Percentiles rank a stretch among this genome's conserved stretches.
Conservation (phyloP, 2,888 invertebrate species). For the Cylloceria caligata region DNA sequence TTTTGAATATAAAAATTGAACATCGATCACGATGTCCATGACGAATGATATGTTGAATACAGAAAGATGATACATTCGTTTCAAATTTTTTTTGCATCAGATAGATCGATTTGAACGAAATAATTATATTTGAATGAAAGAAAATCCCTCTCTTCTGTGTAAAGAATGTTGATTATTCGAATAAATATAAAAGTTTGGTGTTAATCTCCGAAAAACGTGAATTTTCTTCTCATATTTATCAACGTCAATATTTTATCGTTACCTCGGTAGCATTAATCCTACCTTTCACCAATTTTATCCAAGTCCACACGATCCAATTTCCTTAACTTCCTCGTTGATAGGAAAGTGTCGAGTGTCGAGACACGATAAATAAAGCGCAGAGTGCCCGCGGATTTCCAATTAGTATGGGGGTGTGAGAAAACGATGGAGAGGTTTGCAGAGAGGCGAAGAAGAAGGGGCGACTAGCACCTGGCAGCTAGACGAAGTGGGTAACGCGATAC, state of each 20-base stretch:
- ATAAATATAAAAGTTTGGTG: too few relatives aligned
- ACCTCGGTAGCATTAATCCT: neutral
- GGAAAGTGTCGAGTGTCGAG: conserved; percentile 13
- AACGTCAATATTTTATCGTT: neutral
- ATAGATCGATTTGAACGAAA: too few relatives aligned
- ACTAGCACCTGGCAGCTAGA: conserved; percentile 38
- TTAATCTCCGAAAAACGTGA: neutral
- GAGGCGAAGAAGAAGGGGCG: neutral
- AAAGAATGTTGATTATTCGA: too few relatives aligned
- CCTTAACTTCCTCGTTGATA: conserved; percentile 7
- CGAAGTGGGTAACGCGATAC: conserved; percentile 57
- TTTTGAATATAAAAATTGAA: neutral
- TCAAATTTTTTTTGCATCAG: too few relatives aligned
- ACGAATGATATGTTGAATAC: too few relatives aligned
- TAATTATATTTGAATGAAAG: too few relatives aligned
- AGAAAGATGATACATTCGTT: too few relatives aligned
- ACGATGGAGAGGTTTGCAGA: conserved; percentile 6
- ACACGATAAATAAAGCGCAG: conserved; percentile 29
- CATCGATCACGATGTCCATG: neutral
- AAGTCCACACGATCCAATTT: neutral
- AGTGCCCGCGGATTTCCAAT: conserved; percentile 46
- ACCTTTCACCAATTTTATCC: neutral
- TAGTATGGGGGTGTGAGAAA: conserved; percentile 46
- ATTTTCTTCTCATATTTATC: neutral
- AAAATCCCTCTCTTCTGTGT: too few relatives aligned